Base-by-base conservation (phyloP, 2,888 invertebrate genomes). In the Agrochola circellaris region DNA sequence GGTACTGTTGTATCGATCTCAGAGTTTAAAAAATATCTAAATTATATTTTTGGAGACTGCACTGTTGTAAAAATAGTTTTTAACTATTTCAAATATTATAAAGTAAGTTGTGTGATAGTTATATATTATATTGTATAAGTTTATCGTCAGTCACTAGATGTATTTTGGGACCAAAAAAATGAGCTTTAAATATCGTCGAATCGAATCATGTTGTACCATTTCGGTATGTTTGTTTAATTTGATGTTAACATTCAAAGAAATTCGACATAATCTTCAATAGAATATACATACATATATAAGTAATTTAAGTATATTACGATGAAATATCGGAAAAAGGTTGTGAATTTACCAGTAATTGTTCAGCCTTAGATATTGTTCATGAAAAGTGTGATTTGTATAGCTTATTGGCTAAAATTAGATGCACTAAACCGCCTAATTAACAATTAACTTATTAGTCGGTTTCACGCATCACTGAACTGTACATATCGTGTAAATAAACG, bases 101-200 rank as follows among this genome's bases (percentile, higher is more conserved):
- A 91, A 87, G 89, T 93, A 93, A 93, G 92, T 93, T 94, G 95
- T 93, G 95, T 95, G 94, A 95, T 95, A 94, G 89, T 85, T 90
- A 93, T 94, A 95, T 94, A 93, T 88, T 94, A 93, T 94, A 93
- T 93, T 87, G 73, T 92, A 91, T 92, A 91, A 92, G 89, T 94
- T 92, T 92, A 92, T 92, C 83, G 82, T 60, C 60, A 86, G 87
- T 81, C 84, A 84, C 77, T 85, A 87, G 87, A 77, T 86, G 68
- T 88, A 87, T 88, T 88, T 91, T 89, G 91, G 93, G 94, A 95
- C 95, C 95, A 95, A 95, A 95, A 92, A 91, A 85, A 84, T 83
- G 90, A 96, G 96, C 96, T 96, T 96, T 96, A 96, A 95, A 82
- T 64, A 20, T 73, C 45, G 66, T 75, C 64, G 58, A 67, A 72